Base-by-base conservation (phyloP, 2,797 vertebrate genomes). In the Cossypha caffra region DNA sequence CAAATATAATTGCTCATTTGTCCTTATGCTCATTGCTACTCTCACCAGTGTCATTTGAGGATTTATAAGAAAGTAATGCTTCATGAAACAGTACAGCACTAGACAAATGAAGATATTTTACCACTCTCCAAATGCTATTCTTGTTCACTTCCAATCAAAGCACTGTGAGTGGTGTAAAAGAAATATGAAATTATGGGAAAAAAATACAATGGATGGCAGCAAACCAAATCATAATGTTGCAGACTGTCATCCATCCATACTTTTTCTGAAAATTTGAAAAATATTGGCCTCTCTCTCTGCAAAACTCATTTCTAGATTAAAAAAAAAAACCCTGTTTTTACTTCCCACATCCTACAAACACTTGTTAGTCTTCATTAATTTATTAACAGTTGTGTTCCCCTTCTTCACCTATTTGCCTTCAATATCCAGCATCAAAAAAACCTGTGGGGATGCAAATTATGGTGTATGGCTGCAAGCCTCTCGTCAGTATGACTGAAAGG, bases 51-150 rank as follows among this genome's bases (percentile, higher is more conserved):
- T 59, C 14, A 78, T 86, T 88, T 69, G 54, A 66, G 72, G 47
- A 86, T 20, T 54, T 64, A 37, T 66, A 77, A 90, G 55, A 58
- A 64, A 71, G 43, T 72, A 58, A 31, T 79, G 43, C 72, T 93
- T 93, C 0, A 3, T 84, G 47, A 68, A 74, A 67, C 1, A 1
- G 50, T 64, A 78, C 21, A 77, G 4, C 18, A 29, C 51, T 54
- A 87, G 59, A 61, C 54, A 64, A 88, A 72, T 68, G 7, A 71
- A 76, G 6, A 18, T 74, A 6, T 61, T 88, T 64, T 77, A 6
- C 50, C 10, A 23, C 11, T 91, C n/a, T 61, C 24, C 19, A 67
- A 73, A 68, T 67, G 23, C 14, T 68, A 3, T 16, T 81, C 11
- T 64, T 84, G 21, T 57, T 92, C 51, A 51, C 18, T 62, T 80